Evolutionary conservation across 2,797 vertebrate genomes (phyloP).

Genomic region (Alauda arvensis): DNA sequence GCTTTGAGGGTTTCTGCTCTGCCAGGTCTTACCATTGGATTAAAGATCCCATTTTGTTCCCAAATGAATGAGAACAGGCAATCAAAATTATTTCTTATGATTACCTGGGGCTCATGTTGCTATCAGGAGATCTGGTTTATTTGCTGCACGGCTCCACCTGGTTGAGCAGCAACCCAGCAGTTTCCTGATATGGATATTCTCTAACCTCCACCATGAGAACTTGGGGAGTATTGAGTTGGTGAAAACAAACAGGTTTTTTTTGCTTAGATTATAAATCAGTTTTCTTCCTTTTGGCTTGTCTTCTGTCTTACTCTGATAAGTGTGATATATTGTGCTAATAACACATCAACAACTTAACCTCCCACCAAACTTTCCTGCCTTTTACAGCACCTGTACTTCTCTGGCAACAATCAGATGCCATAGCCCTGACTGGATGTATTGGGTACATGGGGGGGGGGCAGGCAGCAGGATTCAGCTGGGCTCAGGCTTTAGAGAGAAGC

Average conservation of each 20-base stretch:
- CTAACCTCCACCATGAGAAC: background rate
- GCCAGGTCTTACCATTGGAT: background rate
- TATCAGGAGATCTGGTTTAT: background rate
- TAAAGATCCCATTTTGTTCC: background rate
- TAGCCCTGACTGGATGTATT: background rate
- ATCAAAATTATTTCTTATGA: background rate
- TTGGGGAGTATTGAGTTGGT: background rate
- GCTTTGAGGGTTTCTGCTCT: background rate
- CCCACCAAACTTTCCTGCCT: background rate
- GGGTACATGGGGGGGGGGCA: fast-evolving
- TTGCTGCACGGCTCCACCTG: fast-evolving
- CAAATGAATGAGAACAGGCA: background rate
- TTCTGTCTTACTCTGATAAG: background rate
- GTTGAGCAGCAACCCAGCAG: background rate
- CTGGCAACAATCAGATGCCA: background rate
- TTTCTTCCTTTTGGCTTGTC: background rate
- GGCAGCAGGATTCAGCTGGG: background rate
- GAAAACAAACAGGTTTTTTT: background rate
- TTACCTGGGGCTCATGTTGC: background rate
- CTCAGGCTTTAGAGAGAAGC: background rate
- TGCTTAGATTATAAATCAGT: background rate
- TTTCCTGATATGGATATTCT: background rate
- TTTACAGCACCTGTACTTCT: background rate
- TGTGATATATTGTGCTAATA: background rate
- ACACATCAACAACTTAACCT: background rate